Conservation (phyloP, 2,888 invertebrate genomes). For the Patella caerulea region DNA sequence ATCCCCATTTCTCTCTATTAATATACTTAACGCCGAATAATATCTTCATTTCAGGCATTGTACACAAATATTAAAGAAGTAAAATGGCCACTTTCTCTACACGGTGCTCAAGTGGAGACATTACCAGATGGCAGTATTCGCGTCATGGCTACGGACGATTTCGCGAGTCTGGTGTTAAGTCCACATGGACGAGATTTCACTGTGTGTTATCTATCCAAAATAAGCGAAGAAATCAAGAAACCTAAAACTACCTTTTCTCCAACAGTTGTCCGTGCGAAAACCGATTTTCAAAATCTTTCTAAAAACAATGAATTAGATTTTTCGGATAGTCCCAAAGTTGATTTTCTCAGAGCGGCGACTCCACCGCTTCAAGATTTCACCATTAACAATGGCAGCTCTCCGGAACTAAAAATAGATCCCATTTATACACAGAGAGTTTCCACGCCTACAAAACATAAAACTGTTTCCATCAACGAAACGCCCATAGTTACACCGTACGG, state of each 20-base stretch:
- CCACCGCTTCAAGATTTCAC: not conserved
- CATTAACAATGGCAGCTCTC: not conserved
- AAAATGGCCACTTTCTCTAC: constrained; percentile 54
- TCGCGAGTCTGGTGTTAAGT: constrained; percentile 59
- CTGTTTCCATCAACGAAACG: not conserved
- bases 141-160: constrained; percentile 59
- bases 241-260: not conserved
- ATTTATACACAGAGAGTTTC: constrained; percentile 17
- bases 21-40: not conserved
- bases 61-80: constrained; percentile 57
- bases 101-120: constrained; percentile 45
- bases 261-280: not conserved
- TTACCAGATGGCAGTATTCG: constrained; percentile 58
- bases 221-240: constrained; percentile 46
- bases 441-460: constrained; percentile 20
- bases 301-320: not conserved
- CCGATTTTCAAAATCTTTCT: not conserved
- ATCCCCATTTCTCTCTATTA: not conserved
- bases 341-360: not conserved
- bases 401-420: not conserved
- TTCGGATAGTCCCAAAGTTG: too few relatives aligned
- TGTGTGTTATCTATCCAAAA: constrained; percentile 57
- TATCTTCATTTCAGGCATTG: constrained; percentile 50
- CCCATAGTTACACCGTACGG: constrained; percentile 37
- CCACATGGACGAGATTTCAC: constrained; percentile 64